A percentile compares a stretch with the other conserved stretches of the same genome.
phyloP scores from a whole-genome alignment of 2,888 invertebrate genomes.

The Artemia sinica region DNA sequence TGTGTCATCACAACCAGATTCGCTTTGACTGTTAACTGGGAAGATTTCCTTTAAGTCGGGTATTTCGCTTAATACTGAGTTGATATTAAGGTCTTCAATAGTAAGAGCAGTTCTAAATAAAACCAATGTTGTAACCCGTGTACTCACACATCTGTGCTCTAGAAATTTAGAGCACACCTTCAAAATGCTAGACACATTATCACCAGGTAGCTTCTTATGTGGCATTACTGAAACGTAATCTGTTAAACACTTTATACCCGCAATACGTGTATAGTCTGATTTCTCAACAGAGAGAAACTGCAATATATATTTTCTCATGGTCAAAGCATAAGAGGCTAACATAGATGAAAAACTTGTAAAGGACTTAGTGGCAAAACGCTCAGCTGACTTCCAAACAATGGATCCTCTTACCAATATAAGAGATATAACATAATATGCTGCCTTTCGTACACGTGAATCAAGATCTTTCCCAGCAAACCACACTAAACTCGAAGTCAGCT shows the following conservation, averaged over 20 bases:
- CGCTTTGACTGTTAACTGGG: neutral
- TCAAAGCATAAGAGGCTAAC: neutral
- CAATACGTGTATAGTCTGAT: neutral
- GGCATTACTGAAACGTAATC: conserved; percentile 3
- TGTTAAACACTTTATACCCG: conserved; percentile 3
- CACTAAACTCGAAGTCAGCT: neutral
- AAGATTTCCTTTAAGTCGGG: neutral
- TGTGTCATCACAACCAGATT: neutral
- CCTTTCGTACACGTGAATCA: conserved; percentile 3
- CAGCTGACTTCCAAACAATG: conserved; percentile 6
- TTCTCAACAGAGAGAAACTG: neutral
- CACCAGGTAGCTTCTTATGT: neutral
- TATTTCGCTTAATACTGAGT: neutral
- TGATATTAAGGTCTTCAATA: neutral
- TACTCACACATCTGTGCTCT: neutral
- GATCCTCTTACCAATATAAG: neutral
- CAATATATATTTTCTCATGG: neutral
- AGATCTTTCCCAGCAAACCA: conserved; percentile 1
- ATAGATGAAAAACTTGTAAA: conserved; percentile 3
- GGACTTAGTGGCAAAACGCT: conserved; percentile 1
- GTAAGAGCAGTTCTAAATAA: neutral
- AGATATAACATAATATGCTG: neutral
- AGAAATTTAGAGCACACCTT: neutral
- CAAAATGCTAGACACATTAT: neutral
- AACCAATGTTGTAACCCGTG: conserved; percentile 6